Conservation (phyloP, 2,888 invertebrate species). For the Hydraecia micacea region DNA sequence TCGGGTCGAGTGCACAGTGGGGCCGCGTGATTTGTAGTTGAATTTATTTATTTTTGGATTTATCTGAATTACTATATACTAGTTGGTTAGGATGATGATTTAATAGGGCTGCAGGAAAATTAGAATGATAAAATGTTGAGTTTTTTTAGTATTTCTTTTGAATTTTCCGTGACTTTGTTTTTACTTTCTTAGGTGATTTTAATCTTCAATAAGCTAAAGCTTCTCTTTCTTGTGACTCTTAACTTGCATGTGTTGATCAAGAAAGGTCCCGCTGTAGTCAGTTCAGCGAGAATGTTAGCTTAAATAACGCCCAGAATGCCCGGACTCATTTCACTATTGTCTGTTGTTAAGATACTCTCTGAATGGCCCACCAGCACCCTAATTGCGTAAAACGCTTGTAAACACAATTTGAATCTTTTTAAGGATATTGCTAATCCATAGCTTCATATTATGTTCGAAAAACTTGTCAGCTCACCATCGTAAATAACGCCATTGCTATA, state of each 20-base stretch:
- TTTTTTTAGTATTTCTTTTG: background rate
- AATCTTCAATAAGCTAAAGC: no score
- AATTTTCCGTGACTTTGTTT: no score
- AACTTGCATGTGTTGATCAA: background rate
- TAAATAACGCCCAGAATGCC: background rate
- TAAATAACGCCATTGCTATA: background rate
- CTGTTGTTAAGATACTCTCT: background rate
- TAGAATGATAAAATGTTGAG: background rate
- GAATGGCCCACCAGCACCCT: background rate
- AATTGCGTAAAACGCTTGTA: background rate
- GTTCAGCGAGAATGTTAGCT: background rate
- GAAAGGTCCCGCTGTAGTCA: background rate
- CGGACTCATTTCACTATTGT: no score
- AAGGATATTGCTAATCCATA: no score
- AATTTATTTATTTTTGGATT: constrained; percentile 19
- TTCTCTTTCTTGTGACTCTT: no score
- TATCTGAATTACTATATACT: background rate
- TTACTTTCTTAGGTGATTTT: background rate
- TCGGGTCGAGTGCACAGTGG: constrained; percentile 68
- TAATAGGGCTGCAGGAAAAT: background rate
- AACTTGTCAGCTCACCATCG: no score
- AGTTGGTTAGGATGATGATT: background rate
- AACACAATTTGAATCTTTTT: no score
- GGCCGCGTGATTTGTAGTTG: constrained; percentile 39
- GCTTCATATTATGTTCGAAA: no score